Percentiles rank a stretch among this genome's conserved stretches.
Conservation (phyloP, 2,113 vertebrate genomes). For the Camarhynchus parvulus region DNA sequence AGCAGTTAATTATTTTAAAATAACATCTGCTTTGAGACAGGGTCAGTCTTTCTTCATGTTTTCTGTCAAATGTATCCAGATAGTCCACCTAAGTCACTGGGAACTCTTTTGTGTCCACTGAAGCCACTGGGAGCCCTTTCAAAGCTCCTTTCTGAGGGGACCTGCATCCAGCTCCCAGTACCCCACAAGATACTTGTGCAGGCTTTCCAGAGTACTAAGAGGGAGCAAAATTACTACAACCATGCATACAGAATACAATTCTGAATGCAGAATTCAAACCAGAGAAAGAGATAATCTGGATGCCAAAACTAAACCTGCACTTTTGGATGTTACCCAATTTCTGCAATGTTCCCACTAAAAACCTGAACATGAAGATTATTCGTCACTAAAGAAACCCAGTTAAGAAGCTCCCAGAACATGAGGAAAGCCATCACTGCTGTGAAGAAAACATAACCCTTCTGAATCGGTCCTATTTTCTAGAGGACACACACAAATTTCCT, state of each 20-base stretch:
- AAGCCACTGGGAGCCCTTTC: neutral
- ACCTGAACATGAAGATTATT: neutral
- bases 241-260: neutral
- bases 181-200: neutral
- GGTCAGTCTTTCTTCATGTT: neutral
- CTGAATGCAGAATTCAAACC: slow-evolving; percentile 50
- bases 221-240: neutral
- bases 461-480: neutral
- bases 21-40: neutral
- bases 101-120: neutral
- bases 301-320: neutral
- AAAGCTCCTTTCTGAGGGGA: neutral
- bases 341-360: neutral
- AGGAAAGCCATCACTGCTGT: neutral
- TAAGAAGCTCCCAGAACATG: neutral
- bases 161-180: neutral
- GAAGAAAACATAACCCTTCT: neutral
- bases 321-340: neutral
- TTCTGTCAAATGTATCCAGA: neutral
- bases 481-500: neutral
- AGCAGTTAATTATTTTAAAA: neutral
- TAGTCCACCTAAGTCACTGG: neutral
- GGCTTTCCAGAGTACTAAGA: neutral
- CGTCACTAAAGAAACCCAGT: neutral
- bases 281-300: neutral